A percentile compares a stretch with the other conserved stretches of the same genome.
phyloP scores from a whole-genome alignment of 35 echinoderm and acorn worm genomes.

The Chiridota heheva region DNA sequence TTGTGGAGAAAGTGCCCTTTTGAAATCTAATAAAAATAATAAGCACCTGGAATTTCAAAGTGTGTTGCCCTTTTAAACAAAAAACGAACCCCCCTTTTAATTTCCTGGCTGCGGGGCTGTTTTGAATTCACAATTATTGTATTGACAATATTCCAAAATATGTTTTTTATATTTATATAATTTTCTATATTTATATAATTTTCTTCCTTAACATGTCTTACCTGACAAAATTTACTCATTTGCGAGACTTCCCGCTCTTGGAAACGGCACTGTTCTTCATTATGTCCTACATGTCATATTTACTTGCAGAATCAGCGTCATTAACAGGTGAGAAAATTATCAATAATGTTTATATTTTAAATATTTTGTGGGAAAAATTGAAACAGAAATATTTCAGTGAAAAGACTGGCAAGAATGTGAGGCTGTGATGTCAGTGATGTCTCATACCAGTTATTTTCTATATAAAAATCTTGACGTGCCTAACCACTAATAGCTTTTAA shows the following conservation, averaged over 20 bases:
- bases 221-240: slow-evolving; percentile 95
- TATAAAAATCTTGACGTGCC: no score
- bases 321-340: slow-evolving; percentile 65
- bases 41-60: no score
- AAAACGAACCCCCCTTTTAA: no score
- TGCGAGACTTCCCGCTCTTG: slow-evolving; percentile 84
- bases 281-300: slow-evolving; percentile 92
- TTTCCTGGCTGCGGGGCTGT: no score
- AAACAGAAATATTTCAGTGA: background rate
- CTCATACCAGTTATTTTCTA: no score
- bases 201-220: no score
- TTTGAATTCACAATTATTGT: no score
- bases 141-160: background rate
- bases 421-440: background rate
- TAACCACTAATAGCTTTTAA: no score
- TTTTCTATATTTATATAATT: background rate
- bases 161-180: background rate
- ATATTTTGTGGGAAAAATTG: background rate
- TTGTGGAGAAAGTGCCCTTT: no score
- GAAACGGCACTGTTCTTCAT: slow-evolving; percentile 91
- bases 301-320: slow-evolving; percentile 83
- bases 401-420: background rate
- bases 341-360: background rate
- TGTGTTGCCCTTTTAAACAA: no score
- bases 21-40: no score